Evolutionary conservation across 2,113 vertebrate species (phyloP).

Genomic region (Forbesichthys agassizii): DNA sequence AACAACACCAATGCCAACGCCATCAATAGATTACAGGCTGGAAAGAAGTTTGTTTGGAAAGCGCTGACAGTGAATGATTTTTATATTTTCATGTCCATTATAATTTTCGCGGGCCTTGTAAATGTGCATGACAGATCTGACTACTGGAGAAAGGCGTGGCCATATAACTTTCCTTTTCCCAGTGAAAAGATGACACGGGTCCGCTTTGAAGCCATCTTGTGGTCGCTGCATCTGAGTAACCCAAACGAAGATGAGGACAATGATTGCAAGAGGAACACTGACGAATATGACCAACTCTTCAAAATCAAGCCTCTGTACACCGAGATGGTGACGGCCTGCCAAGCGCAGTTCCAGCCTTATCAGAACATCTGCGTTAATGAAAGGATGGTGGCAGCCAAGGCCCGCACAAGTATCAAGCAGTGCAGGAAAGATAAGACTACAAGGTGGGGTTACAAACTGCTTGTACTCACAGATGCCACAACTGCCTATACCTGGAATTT

Average conservation of each 20-base stretch:
- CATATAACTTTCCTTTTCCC: constrained; percentile 19
- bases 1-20: constrained; percentile 25
- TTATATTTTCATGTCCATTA: constrained; percentile 1
- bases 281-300: too few relatives aligned
- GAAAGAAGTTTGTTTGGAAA: constrained; percentile 7
- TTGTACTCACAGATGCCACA: too few relatives aligned
- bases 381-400: too few relatives aligned
- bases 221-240: constrained; percentile 29
- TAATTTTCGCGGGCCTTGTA: constrained; percentile 1
- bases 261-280: not conserved
- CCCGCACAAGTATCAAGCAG: too few relatives aligned
- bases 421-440: too few relatives aligned
- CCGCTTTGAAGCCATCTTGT: constrained; percentile 18
- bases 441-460: too few relatives aligned
- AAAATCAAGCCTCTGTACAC: too few relatives aligned
- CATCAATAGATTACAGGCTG: not conserved
- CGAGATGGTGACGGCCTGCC: too few relatives aligned
- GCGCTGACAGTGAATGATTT: not conserved
- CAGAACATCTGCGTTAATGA: too few relatives aligned
- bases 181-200: constrained; percentile 15
- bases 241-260: not conserved
- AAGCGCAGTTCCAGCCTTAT: too few relatives aligned
- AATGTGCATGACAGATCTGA: not conserved
- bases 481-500: too few relatives aligned
- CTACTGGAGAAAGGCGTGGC: not conserved